Evolutionary conservation across 2,113 vertebrate genomes (phyloP), one percentile per base, ranked within the genome.

Genomic region (Burhinus oedicnemus): DNA sequence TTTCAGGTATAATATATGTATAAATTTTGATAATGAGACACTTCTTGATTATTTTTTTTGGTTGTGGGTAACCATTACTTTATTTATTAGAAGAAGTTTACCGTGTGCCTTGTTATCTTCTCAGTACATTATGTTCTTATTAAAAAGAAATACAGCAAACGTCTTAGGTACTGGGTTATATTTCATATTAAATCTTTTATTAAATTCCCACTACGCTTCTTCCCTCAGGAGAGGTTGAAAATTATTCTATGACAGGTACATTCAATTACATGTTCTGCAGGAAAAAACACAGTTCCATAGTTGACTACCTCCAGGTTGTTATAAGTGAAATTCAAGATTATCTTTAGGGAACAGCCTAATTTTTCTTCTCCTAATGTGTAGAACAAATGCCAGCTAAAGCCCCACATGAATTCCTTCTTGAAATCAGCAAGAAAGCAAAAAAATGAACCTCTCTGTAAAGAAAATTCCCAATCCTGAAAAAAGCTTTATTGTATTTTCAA

Each of bases 181-280:
- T 89, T 96, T 96, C 87, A 65, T 75, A 88, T 79, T 83, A 94
- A 93, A 84, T 62, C 30, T 95, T 77, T 87, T 94, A 75, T 92
- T 96, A 93, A 93, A 89, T 90, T 93, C 89, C 75, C 77, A 58
- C 82, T 80, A 80, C 7, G 15, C 62, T 87, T 34, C 61, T 90
- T 97, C 87, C 60, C 92, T 87, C 71, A 89, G 54, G 78, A 95
- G 89, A 78, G 34, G 57, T 4, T 94, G 74, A 91, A 96, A 96
- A 97, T 92, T 89, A 71, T 93, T 92, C 91, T 89, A 5, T 83
- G 93, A 93, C 89, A 93, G 86, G 90, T 93, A 95, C 89, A 92
- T 95, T 96, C 92, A 95, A 97, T 92, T 97, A 94, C 66, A 80
- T 40, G 70, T 92, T 95, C 92, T 88, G 55, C 64, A 94, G 86